A percentile compares a stretch with the other conserved stretches of the same genome.
Conservation (phyloP, 1,140 invertebrate species). For the Belonocnema kinseyi region DNA sequence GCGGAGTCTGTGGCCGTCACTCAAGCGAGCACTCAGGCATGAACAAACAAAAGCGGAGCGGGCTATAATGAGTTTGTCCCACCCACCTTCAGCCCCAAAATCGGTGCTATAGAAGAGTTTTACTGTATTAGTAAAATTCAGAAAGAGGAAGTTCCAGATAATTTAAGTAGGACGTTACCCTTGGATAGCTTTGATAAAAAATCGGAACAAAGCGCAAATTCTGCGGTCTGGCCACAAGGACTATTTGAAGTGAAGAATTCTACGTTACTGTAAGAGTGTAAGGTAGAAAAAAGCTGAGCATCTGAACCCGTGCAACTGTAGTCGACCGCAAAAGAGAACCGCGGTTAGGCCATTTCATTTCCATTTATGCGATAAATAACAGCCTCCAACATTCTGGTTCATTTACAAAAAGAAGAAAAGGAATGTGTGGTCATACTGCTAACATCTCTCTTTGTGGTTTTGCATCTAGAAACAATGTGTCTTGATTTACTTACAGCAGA, state of each 20-base stretch:
- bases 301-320: slow-evolving; percentile 59
- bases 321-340: slow-evolving; percentile 63
- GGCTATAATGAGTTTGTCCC: too few relatives aligned
- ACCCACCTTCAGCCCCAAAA: too few relatives aligned
- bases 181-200: slow-evolving; percentile 3
- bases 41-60: too few relatives aligned
- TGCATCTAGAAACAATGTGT: background rate
- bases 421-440: slow-evolving; percentile 21
- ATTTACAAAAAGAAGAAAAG: slow-evolving; percentile 10
- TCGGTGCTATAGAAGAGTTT: too few relatives aligned
- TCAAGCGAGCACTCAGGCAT: too few relatives aligned
- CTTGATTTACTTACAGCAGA: background rate
- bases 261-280: background rate
- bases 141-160: background rate
- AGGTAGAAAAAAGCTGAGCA: slow-evolving; percentile 47
- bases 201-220: slow-evolving; percentile 16
- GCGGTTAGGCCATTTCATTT: slow-evolving; percentile 62
- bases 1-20: too few relatives aligned
- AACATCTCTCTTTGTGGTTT: slow-evolving; percentile 21
- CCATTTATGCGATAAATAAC: slow-evolving; percentile 53
- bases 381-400: slow-evolving; percentile 22
- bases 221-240: background rate
- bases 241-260: slow-evolving; percentile 5
- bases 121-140: background rate
- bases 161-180: slow-evolving; percentile 14